Conservation (phyloP, 2,888 invertebrate species). For the Dinocampus coccinellae region DNA sequence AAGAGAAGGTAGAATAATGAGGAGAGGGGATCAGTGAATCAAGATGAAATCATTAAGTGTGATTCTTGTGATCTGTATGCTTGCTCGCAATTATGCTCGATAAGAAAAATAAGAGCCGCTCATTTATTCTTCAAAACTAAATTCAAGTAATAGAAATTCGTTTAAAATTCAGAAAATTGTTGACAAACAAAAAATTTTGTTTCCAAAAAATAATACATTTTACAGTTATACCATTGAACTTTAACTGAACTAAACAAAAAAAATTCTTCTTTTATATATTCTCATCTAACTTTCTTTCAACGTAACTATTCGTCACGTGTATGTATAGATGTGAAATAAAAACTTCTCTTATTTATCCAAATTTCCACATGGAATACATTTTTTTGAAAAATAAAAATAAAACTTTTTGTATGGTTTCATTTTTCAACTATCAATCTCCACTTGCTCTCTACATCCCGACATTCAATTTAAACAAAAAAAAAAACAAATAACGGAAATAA, state of each 20-base stretch:
- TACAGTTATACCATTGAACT: background rate
- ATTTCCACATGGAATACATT: background rate
- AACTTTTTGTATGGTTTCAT: background rate
- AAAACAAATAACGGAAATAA: background rate
- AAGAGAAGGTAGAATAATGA: background rate
- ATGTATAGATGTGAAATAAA: background rate
- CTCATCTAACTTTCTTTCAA: background rate
- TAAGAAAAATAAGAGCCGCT: background rate
- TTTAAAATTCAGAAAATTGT: background rate
- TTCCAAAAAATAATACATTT: background rate
- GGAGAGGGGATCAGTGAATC: conserved; percentile 13
- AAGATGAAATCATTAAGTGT: conserved; percentile 37
- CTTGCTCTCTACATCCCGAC: background rate
- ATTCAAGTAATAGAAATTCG: background rate
- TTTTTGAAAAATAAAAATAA: background rate
- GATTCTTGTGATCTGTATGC: background rate
- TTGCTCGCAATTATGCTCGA: background rate
- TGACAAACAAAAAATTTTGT: background rate
- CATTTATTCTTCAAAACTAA: background rate
- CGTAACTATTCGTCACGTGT: background rate
- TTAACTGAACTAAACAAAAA: background rate
- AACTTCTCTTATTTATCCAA: background rate
- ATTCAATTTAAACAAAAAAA: background rate
- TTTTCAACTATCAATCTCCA: background rate
- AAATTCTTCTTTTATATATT: background rate